Evolutionary conservation across 2,797 vertebrate species (phyloP), one percentile per base, ranked within the genome.

Genomic region (Rhinella marina): DNA sequence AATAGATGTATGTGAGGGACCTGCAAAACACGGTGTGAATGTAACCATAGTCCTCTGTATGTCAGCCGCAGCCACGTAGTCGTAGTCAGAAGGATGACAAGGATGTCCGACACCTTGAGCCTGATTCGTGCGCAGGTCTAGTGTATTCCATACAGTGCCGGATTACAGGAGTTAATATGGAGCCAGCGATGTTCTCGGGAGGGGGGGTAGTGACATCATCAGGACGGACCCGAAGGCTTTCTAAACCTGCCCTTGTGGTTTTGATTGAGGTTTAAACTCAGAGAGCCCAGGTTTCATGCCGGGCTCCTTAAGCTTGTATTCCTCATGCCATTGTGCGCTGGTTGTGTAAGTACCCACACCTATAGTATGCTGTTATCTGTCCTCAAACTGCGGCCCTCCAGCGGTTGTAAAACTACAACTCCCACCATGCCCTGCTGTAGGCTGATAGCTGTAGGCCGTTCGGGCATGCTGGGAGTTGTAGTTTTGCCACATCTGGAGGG

Each of bases 231-330:
- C 23, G 21, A 75, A 23, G 21, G 8, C 9, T 32, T 66, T 81
- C 59, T 81, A 48, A 82, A 68, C 61, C 29, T 52, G 16, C 32
- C 57, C 61, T 48, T 48, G 16, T 82, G 25, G 54, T 52, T 68
- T 54, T 82, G 13, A 27, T 50, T 68, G 64, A 82, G 62, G 81
- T 61, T 52, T 64, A 82, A 82, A 82, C 61, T 68, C 32, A 10
- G 41, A 82, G 64, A 68, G 64, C 61, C 61, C 81, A 27, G 29
- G 29, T 68, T 72, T 56, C 75, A 77, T 77, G 73, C 25, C 12
- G 21, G 73, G 73, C 76, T 78, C 76, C 76, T 50, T 50, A 50
- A 76, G 48, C 73, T 75, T 76, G 75, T 56, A 56, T 54, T 54
- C 25, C 52, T 79, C 75, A 78, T 64, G 61, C 21, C 61, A 57